Conservation (phyloP, 2,888 invertebrate genomes). For the Epicampocera succincta region DNA sequence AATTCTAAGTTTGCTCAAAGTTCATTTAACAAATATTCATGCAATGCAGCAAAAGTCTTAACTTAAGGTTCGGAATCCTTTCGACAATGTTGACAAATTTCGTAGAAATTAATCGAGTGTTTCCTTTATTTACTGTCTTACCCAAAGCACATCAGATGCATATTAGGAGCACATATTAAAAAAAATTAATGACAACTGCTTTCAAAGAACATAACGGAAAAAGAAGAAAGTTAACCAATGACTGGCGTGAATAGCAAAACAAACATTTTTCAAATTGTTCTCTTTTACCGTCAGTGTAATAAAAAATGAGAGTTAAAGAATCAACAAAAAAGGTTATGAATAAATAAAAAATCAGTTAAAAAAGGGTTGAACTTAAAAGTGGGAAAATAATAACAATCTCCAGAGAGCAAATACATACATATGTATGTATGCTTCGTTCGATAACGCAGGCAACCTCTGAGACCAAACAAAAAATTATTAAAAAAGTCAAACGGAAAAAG, state of each 20-base stretch:
- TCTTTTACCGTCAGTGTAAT: conserved; percentile 41
- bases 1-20: too few relatives aligned
- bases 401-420: conserved; percentile 53
- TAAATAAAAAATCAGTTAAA: conserved; percentile 8
- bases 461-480: conserved; percentile 25
- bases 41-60: too few relatives aligned
- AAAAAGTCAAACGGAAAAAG: conserved; percentile 53
- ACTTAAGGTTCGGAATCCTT: too few relatives aligned
- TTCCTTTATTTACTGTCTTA: conserved; percentile 11
- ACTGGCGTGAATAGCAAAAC: conserved; percentile 31
- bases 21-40: too few relatives aligned
- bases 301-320: conserved; percentile 44
- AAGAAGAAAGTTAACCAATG: conserved; percentile 16
- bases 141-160: conserved; percentile 17
- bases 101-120: conserved; percentile 35
- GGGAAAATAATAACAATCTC: conserved; percentile 50
- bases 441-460: background rate
- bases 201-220: conserved; percentile 27
- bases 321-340: conserved; percentile 20
- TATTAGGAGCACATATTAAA: conserved; percentile 22
- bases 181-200: conserved; percentile 39
- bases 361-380: conserved; percentile 65
- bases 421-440: background rate
- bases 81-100: conserved; percentile 36
- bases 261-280: conserved; percentile 37